Base-by-base conservation (phyloP, 2,888 invertebrate species). In the Zeuzera pyrina region DNA sequence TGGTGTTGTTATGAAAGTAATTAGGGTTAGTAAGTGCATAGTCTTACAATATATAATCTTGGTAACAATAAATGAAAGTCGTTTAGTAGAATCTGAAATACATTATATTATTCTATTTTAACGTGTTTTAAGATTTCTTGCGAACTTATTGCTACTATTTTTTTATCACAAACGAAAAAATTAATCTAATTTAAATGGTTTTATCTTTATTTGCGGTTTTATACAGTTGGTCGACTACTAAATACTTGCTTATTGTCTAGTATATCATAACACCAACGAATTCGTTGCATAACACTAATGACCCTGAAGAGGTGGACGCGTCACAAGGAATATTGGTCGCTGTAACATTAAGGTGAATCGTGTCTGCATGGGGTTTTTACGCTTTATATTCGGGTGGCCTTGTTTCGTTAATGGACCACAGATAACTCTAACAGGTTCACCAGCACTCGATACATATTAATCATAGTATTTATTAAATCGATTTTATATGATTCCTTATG, bases 311-410 rank as follows among this genome's bases (percentile, higher is more conserved):
- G 42, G 36, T 36, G 2, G 25, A 31, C 24, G 25, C 32, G 1
- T 25, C 27, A 0, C 39, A 47, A n/a, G 76, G 76, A 0, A 31
- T 74, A 0, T 42, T 74, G 8, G 66, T 74, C 0, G 73, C 60
- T 2, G 62, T 74, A 2, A 64, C 65, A 1, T n/a, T n/a, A n/a
- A n/a, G n/a, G n/a, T n/a, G n/a, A n/a, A n/a, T 42, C 62, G 1
- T 39, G 61, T 1, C 53, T 71, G 28, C 36, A 2, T 47, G 0
- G 41, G 46, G 1, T 43, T 71, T 71, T 72, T 1, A 57, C 55
- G 1, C 30, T 73, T 1, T 59, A 71, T 28, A 55, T 50, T 31
- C 49, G 54, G 6, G 41, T 70, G 1, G 67, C 57, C 1, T 11
- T 52, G 3, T 62, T 60, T 27, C 28, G 47, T 13, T 25, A 65